These are phyloP conservation scores for Dreissena rostriformis DNA, from an alignment of 1,140 invertebrate genomes.

Conservation along the genomic window DNA sequence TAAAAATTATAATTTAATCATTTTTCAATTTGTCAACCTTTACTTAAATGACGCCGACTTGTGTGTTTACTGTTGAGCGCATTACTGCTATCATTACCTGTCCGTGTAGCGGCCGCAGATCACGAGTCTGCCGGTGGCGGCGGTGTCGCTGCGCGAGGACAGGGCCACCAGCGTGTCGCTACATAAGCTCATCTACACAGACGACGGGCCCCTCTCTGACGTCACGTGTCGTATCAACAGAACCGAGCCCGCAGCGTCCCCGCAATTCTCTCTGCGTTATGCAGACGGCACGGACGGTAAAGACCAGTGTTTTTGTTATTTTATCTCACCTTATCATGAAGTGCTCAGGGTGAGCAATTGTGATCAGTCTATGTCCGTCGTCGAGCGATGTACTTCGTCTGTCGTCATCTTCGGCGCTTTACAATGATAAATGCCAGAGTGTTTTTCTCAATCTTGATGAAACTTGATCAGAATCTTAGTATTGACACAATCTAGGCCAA, in stretches of 20 bases:
- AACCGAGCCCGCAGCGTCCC: conserved; percentile 9
- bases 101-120: conserved; percentile 20
- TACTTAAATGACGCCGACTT: too few species aligned
- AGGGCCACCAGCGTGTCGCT: background rate
- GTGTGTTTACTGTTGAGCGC: too few species aligned
- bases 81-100: background rate
- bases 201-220: conserved; percentile 12
- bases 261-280: background rate
- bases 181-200: conserved; percentile 16
- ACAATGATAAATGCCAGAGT: background rate
- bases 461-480: too few species aligned
- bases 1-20: too few species aligned
- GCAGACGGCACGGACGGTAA: conserved; percentile 11
- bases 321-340: background rate
- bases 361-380: background rate
- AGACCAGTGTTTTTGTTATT: background rate
- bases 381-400: background rate
- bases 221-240: conserved; percentile 6
- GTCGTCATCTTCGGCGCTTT: background rate
- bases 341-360: background rate
- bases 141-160: conserved; percentile 11
- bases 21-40: too few species aligned
- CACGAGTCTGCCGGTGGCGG: conserved; percentile 26
- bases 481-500: too few species aligned
- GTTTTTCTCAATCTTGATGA: too few species aligned